phyloP scores from a whole-genome alignment of 92 coral and sea anemone species.

The Porites cylindrica region DNA sequence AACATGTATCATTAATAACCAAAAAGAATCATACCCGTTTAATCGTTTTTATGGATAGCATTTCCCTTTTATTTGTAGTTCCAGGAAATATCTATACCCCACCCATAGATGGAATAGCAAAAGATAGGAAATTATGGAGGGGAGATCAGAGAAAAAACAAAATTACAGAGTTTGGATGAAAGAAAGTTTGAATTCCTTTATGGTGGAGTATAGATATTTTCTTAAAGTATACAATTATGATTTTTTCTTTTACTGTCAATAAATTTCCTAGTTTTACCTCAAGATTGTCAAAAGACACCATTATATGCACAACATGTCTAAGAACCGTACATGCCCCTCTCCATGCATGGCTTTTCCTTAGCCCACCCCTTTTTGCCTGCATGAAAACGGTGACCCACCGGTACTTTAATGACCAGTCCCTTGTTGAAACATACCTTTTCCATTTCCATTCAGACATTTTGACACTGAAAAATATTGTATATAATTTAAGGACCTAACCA shows the following conservation, averaged over 20 bases:
- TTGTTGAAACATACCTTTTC: no score
- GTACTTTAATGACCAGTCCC: no score
- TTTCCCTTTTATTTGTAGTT: neutral
- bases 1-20: no score
- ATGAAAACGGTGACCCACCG: no score
- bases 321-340: neutral
- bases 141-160: conserved; percentile 3
- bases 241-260: neutral
- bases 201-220: conserved; percentile 10
- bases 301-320: no score
- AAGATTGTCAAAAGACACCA: neutral
- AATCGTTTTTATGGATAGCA: neutral
- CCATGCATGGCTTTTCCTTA: neutral
- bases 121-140: neutral
- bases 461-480: no score
- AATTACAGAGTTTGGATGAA: neutral
- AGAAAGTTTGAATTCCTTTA: neutral
- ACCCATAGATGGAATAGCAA: neutral
- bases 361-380: neutral
- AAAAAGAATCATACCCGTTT: neutral
- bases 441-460: no score
- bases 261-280: neutral
- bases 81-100: conserved; percentile 12
- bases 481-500: no score
- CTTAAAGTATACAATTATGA: neutral